Base-by-base conservation (phyloP, 2,113 vertebrate species). In the Dicaeum eximium region DNA sequence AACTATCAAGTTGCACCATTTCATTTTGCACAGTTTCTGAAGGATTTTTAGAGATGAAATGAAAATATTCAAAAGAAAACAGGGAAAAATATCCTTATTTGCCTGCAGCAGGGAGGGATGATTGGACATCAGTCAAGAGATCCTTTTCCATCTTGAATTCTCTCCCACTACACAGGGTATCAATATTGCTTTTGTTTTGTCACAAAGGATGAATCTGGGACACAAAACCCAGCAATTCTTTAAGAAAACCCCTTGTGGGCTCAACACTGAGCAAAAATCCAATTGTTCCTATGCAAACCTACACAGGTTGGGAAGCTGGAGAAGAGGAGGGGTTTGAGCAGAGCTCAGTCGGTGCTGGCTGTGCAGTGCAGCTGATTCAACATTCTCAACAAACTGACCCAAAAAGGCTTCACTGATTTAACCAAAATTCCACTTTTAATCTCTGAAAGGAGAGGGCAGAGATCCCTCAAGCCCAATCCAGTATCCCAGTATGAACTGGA, bases 401-500 rank as follows among this genome's bases (percentile, higher is more conserved):
- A 48, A 62, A 90, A 65, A 33, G 2, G 18, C 18, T 24, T 38
- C 61, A 13, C 16, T 54, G 62, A 77, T 15, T 69, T 50, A 13
- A 9, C 62, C 35, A 50, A 48, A 28, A 77, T 4, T 62, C 33
- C 45, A 53, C 8, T 64, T 78, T 44, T 3, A 48, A 33, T 40
- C 38, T 64, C 35, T 31, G 51, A 66, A 45, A 57, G 62, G 62
- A 73, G 80, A 20, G 50, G 35, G 21, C 61, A 93, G 37, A 75
- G 40, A n/a, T 33, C 45, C 48, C 84, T 38, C 80, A 27, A 0
- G 0, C 24, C 51, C 50, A 82, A 11, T 1, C 35, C 38, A 4
- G 53, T 4, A 62, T 12, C 69, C 67, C 14, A 5, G n/a, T 3
- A 69, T 10, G 62, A 53, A 14, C 56, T 77, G 56, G 30, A 66